Evolutionary conservation across 2,888 invertebrate genomes (phyloP).

Genomic region (Lasioglossum calceatum): DNA sequence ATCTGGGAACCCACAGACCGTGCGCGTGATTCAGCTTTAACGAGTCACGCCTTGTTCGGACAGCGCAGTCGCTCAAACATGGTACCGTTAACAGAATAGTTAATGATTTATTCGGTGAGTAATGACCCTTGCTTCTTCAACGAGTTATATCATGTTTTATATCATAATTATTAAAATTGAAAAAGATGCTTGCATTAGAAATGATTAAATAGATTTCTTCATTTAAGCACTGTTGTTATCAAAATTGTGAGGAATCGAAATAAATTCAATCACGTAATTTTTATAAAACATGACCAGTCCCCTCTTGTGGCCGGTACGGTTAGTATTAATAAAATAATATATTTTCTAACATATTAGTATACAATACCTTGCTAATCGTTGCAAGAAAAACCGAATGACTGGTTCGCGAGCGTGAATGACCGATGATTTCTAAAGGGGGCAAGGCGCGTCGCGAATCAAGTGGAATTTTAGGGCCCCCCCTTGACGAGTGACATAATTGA

Average conservation of each 20-base stretch:
- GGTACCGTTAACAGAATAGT: neutral
- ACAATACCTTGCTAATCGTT: neutral
- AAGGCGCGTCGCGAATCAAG: neutral
- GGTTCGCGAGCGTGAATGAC: neutral
- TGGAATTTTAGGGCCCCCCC: conserved; percentile 28
- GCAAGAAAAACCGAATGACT: neutral
- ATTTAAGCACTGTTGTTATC: too few species aligned
- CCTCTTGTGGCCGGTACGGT: too few species aligned
- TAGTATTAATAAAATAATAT: too few species aligned
- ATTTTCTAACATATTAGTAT: too few species aligned
- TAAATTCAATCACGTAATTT: too few species aligned
- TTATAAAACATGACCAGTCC: too few species aligned
- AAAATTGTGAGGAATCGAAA: too few species aligned
- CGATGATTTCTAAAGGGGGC: neutral
- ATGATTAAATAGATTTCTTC: too few species aligned
- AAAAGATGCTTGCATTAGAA: too few species aligned
- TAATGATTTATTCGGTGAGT: neutral
- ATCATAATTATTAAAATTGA: too few species aligned
- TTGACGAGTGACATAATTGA: conserved; percentile 58
- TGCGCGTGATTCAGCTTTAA: conserved; percentile 43
- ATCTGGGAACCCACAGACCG: conserved; percentile 18
- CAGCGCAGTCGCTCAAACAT: neutral
- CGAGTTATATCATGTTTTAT: too few species aligned
- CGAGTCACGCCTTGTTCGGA: neutral
- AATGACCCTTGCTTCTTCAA: neutral